A percentile compares a stretch with the other conserved stretches of the same genome.
Conservation (phyloP, 1,140 invertebrate genomes). For the Nilaparvata lugens region DNA sequence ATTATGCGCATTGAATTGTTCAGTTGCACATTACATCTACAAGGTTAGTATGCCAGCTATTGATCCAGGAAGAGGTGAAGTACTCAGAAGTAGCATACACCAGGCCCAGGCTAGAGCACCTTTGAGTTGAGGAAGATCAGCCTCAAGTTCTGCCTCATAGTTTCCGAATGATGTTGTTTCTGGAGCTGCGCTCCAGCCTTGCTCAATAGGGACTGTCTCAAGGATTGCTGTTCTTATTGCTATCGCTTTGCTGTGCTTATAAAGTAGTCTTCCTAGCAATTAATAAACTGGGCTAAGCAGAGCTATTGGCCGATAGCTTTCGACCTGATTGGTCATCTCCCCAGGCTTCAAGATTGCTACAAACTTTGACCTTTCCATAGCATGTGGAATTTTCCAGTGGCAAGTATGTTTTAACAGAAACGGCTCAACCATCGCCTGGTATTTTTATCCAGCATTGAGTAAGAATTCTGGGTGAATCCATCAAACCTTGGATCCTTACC, state of each 20-base stretch:
- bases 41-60: too few species aligned
- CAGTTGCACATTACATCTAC: too few species aligned
- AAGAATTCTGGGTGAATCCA: too few species aligned
- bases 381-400: conserved; percentile 5
- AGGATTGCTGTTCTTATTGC: conserved; percentile 6
- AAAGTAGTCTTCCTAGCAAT: conserved; percentile 6
- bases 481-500: conserved; percentile 2
- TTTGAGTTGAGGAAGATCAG: too few species aligned
- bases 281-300: conserved; percentile 5
- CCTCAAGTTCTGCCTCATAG: too few species aligned
- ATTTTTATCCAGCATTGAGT: conserved; percentile 1
- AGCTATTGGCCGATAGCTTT: conserved; percentile 11
- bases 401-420: conserved; percentile 14
- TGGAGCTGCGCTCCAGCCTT: too few species aligned
- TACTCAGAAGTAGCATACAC: too few species aligned
- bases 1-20: too few species aligned
- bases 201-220: conserved; percentile 3
- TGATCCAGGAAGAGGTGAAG: too few species aligned
- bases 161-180: too few species aligned
- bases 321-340: not conserved
- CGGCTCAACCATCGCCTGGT: conserved; percentile 4
- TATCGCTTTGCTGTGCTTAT: too few species aligned
- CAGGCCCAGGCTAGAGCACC: too few species aligned
- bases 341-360: conserved; percentile 14
- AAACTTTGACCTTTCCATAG: conserved; percentile 9